Evolutionary conservation across 2,113 vertebrate genomes (phyloP).

Genomic region (Tursiops truncatus): DNA sequence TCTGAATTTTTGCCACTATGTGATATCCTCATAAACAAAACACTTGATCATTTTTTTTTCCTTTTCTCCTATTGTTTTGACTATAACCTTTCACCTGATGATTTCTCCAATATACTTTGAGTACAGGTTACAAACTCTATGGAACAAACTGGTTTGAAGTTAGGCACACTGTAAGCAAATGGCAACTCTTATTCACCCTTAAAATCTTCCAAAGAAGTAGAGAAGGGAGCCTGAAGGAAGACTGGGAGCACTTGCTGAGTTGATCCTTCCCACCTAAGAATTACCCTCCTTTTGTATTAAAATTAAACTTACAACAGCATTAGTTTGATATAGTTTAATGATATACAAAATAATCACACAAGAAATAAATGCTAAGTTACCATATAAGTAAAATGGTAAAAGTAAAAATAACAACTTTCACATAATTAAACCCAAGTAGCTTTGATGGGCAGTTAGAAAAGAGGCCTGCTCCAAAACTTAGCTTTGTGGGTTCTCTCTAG

Average conservation of each 20-base stretch:
- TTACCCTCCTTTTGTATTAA: not conserved
- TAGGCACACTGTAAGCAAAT: not conserved
- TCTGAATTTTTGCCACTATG: not conserved
- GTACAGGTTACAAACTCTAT: not conserved
- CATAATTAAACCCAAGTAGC: not conserved
- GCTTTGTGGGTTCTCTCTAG: not conserved
- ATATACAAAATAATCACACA: not conserved
- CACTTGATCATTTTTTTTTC: not conserved
- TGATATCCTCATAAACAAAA: not conserved
- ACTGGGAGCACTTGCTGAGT: not conserved
- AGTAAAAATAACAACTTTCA: slow-evolving; percentile 41
- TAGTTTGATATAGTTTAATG: not conserved
- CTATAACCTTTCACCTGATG: not conserved
- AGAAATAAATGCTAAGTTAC: slow-evolving; percentile 12
- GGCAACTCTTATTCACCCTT: not conserved
- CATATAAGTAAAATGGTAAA: not conserved
- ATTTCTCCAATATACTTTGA: slow-evolving; percentile 4
- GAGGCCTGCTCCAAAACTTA: not conserved
- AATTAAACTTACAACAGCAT: not conserved
- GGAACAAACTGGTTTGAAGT: not conserved
- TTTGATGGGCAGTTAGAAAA: slow-evolving; percentile 11
- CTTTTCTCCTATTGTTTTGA: not conserved
- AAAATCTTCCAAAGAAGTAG: not conserved
- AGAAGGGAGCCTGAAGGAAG: not conserved
- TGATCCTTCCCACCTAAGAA: not conserved